phyloP scores from a whole-genome alignment of 1,140 invertebrate species.

The Megalopta genalis region DNA sequence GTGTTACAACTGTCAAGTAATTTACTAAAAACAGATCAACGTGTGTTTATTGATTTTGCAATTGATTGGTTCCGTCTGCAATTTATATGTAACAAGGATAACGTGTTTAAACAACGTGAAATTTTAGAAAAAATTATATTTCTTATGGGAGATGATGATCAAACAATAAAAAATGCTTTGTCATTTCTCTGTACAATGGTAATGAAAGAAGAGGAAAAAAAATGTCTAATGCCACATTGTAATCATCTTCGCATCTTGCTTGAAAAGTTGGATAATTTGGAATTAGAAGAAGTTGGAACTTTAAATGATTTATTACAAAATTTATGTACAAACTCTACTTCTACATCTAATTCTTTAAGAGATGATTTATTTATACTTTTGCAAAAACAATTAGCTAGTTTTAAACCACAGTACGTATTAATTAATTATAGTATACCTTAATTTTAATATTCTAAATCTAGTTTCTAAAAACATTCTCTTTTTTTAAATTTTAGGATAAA shows the following conservation, averaged over 20 bases:
- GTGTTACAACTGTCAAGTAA: conserved; percentile 68
- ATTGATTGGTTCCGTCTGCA: conserved; percentile 74
- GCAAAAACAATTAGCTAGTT: conserved; percentile 83
- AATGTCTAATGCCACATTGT: conserved; percentile 74
- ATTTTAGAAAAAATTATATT: conserved; percentile 72
- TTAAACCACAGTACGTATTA: conserved; percentile 74
- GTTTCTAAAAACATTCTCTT: conserved; percentile 30
- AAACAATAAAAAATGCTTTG: conserved; percentile 72
- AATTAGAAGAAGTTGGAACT: conserved; percentile 81
- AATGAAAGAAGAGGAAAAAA: conserved; percentile 60
- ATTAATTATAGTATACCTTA: not conserved
- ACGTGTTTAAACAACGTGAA: conserved; percentile 71
- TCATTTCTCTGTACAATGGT: conserved; percentile 72
- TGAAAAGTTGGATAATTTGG: conserved; percentile 82
- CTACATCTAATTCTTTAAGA: conserved; percentile 78
- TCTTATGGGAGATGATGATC: conserved; percentile 73
- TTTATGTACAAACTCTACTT: conserved; percentile 77
- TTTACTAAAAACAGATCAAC: conserved; percentile 72
- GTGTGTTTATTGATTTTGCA: conserved; percentile 69
- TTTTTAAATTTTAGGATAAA: conserved; percentile 69
- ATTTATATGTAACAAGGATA: conserved; percentile 68
- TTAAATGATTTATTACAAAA: conserved; percentile 81
- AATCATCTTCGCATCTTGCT: conserved; percentile 79
- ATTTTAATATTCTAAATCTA: not conserved
- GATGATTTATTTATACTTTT: conserved; percentile 83